Evolutionary conservation across 2,797 vertebrate genomes (phyloP), one percentile per base, ranked within the genome.

Genomic region (Poeciliopsis presidionis): DNA sequence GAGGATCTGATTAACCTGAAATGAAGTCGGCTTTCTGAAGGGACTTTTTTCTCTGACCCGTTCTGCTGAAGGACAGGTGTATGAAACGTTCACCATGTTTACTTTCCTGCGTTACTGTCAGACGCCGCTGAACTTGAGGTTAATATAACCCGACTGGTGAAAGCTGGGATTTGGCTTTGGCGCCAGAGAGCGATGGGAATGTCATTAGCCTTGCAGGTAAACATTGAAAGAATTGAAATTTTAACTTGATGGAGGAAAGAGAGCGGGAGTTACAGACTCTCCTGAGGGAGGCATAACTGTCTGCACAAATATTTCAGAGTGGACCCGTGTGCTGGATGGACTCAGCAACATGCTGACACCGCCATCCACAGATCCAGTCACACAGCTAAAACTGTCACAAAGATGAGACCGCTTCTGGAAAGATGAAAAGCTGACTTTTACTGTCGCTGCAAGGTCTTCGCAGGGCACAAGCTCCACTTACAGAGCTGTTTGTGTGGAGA

Each of bases 211-310:
- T 72, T 77, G 46, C 30, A 30, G 51, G 43, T 49, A 70, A 59
- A 67, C 53, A 72, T 70, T 65, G 72, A 65, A 80, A 72, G 41
- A 77, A 72, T 61, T 72, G 67, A 82, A 72, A 51, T 74, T 84
- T 84, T 81, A 59, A 63, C 67, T 39, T 51, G 55, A 61, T 55
- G 61, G 39, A 59, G 45, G 67, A 51, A 69, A 73, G 74, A 81
- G 61, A 55, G 12, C 2, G 72, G 46, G 59, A 71, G 11, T 36
- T 75, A 12, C 2, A 53, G 9, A 57, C 67, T 45, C 72, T 72
- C 75, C 75, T 72, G 77, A 85, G 61, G 36, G 76, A 85, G 63
- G 36, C 84, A 82, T 67, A 80, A 75, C 76, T 41, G 77, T 82
- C 77, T 75, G 51, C 65, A 55, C 65, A 76, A 41, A 83, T 73